Evolutionary conservation across 2,797 vertebrate genomes (phyloP).

Genomic region (Notolabrus celidotus): DNA sequence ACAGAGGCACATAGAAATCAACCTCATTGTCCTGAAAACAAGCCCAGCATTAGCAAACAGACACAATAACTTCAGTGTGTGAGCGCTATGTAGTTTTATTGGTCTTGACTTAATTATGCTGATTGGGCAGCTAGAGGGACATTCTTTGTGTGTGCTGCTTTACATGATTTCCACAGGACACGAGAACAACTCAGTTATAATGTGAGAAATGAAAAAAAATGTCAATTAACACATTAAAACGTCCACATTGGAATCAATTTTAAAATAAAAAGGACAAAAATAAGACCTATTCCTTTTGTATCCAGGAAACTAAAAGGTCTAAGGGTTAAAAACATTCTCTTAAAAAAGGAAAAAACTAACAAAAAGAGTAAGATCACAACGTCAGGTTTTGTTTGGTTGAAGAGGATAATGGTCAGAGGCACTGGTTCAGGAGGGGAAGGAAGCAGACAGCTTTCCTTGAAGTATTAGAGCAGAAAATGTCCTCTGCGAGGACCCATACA

Average conservation of each 20-base stretch:
- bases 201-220: conserved; percentile 58
- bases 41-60: conserved; percentile 36
- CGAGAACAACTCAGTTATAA: conserved; percentile 51
- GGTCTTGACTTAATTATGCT: conserved; percentile 77
- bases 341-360: conserved; percentile 54
- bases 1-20: neutral
- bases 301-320: conserved; percentile 49
- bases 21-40: neutral
- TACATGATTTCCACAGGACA: conserved; percentile 69
- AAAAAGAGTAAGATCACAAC: conserved; percentile 57
- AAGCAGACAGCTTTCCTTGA: conserved; percentile 47
- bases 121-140: conserved; percentile 65
- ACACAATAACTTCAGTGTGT: conserved; percentile 40
- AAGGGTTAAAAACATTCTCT: conserved; percentile 71
- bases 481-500: conserved; percentile 31
- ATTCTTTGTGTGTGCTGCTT: conserved; percentile 68
- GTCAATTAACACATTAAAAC: conserved; percentile 65
- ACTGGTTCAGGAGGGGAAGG: conserved; percentile 68
- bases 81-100: conserved; percentile 82
- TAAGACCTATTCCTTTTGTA: conserved; percentile 49
- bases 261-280: conserved; percentile 33
- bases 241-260: conserved; percentile 58
- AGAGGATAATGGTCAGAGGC: conserved; percentile 76
- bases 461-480: conserved; percentile 35
- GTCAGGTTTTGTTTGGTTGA: conserved; percentile 68